These are phyloP conservation scores for Perizoma affinitatum DNA, from an alignment of 2,888 invertebrate genomes.

Conservation along the genomic window DNA sequence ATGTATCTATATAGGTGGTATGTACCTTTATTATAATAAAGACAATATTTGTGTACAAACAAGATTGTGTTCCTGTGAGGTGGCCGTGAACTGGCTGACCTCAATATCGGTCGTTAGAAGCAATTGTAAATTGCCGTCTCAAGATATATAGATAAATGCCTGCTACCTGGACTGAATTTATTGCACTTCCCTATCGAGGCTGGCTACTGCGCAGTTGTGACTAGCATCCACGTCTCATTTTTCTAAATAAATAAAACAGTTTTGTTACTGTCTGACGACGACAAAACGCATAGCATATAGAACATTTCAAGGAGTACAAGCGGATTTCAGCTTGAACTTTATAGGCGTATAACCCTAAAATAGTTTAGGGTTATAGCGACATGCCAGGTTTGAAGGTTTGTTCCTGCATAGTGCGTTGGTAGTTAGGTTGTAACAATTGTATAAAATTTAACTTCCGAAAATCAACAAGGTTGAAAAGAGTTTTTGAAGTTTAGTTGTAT, in stretches of 20 bases:
- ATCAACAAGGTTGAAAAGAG: too few relatives aligned
- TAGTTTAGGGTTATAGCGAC: too few relatives aligned
- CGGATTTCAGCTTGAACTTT: too few relatives aligned
- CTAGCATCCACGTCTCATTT: conserved; percentile 18
- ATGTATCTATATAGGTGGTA: conserved; percentile 1
- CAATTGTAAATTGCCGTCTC: conserved; percentile 53
- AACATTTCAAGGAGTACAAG: too few relatives aligned
- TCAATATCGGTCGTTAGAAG: conserved; percentile 55
- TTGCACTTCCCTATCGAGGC: conserved; percentile 46
- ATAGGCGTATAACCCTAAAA: too few relatives aligned
- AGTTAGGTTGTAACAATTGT: too few relatives aligned
- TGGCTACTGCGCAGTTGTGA: conserved; percentile 33
- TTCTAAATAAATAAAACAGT: not conserved
- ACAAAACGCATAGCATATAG: too few relatives aligned
- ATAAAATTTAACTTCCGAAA: too few relatives aligned
- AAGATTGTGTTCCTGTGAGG: conserved; percentile 50
- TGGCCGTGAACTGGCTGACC: conserved; percentile 68
- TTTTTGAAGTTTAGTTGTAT: too few relatives aligned
- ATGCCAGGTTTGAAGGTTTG: too few relatives aligned
- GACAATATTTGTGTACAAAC: conserved; percentile 52
- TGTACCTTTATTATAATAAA: not conserved
- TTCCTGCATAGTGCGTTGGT: too few relatives aligned
- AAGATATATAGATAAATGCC: conserved; percentile 50
- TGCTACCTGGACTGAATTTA: conserved; percentile 47
- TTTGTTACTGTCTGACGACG: not conserved